These are phyloP conservation scores for Machimus rusticus DNA, from an alignment of 2,888 invertebrate genomes.

Conservation along the genomic window DNA sequence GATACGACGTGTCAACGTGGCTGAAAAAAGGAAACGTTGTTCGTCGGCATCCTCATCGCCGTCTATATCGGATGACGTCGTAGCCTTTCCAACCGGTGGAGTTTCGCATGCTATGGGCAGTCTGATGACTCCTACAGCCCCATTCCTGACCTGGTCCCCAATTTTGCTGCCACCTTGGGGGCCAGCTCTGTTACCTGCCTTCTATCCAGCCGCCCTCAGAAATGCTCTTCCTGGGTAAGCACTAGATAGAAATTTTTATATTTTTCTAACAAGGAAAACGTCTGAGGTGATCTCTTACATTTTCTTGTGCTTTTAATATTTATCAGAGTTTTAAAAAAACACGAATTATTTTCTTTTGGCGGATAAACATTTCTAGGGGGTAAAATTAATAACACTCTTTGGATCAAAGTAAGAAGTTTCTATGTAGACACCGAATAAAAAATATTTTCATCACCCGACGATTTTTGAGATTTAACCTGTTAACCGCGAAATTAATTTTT, in stretches of 20 bases:
- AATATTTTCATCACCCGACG: too few relatives aligned
- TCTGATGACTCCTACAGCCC: constrained; percentile 67
- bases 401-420: too few relatives aligned
- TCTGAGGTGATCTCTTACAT: too few relatives aligned
- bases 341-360: too few relatives aligned
- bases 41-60: constrained; percentile 59
- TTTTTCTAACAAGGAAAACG: not conserved
- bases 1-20: constrained; percentile 56
- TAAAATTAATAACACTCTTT: too few relatives aligned
- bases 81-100: constrained; percentile 46
- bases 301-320: too few relatives aligned
- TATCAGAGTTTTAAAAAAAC: not conserved
- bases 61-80: constrained; percentile 40
- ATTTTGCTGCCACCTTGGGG: constrained; percentile 79
- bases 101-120: constrained; percentile 58
- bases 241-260: not conserved
- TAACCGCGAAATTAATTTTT: too few relatives aligned
- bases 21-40: constrained; percentile 61
- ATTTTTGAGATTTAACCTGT: too few relatives aligned
- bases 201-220: constrained; percentile 75
- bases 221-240: constrained; percentile 79
- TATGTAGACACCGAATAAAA: too few relatives aligned
- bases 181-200: constrained; percentile 74
- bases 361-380: too few relatives aligned
- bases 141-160: constrained; percentile 78